A percentile compares a stretch with the other conserved stretches of the same genome.
Evolutionary conservation across 2,113 vertebrate genomes (phyloP).

Genomic region (Sylvilagus bachmani): DNA sequence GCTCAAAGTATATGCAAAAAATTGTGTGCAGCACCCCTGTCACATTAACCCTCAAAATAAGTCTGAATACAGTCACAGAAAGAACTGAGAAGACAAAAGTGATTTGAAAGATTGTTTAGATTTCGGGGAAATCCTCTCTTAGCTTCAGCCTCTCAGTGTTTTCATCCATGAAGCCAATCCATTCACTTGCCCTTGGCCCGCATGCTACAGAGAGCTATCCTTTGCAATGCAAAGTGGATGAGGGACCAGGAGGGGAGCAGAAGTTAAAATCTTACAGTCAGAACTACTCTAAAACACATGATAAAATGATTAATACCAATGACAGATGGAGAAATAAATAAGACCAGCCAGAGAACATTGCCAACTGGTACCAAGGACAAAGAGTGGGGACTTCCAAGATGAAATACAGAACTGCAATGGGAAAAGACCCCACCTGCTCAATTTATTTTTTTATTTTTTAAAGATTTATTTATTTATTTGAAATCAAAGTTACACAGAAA

Average conservation of each 20-base stretch:
- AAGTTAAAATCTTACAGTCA: neutral
- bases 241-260: neutral
- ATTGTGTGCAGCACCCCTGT: neutral
- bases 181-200: neutral
- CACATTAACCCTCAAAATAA: neutral
- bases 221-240: conserved; percentile 16
- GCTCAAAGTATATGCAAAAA: neutral
- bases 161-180: neutral
- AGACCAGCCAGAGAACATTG: neutral
- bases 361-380: neutral
- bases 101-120: neutral
- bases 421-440: neutral
- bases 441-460: too few relatives aligned
- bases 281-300: neutral
- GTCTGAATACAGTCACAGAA: neutral
- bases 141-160: neutral
- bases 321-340: neutral
- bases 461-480: too few relatives aligned
- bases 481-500: too few relatives aligned
- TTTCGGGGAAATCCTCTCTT: neutral
- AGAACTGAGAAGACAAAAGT: neutral
- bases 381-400: neutral
- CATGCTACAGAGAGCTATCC: neutral
- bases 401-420: neutral
- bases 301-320: conserved; percentile 2